A percentile compares a stretch with the other conserved stretches of the same genome.
These are phyloP conservation scores for Brachyrhaphis roseni DNA, from an alignment of 2,797 vertebrate genomes.

Conservation along the genomic window DNA sequence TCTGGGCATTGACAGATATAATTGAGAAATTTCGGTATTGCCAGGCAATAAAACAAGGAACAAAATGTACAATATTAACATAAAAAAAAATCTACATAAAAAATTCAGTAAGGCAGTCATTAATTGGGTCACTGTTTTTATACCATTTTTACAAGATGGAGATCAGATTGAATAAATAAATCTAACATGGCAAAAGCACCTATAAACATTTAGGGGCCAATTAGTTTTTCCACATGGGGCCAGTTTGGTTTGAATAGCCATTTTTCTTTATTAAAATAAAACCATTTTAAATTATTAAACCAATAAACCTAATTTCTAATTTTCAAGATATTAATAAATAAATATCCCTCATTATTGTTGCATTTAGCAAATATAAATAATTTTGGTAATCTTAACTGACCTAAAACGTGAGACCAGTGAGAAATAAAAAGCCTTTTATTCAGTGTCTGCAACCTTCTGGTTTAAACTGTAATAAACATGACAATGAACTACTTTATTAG, in stretches of 20 bases:
- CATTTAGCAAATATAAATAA: neutral
- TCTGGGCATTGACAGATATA: neutral
- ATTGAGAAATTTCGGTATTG: neutral
- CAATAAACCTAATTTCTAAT: no score
- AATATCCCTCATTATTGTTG: neutral
- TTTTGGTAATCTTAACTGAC: neutral
- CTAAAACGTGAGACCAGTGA: neutral
- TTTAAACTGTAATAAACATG: neutral
- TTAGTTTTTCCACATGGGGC: no score
- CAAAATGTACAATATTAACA: neutral
- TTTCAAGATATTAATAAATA: neutral
- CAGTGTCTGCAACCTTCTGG: neutral
- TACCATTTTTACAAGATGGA: neutral
- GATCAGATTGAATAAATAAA: neutral
- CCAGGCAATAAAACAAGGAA: neutral
- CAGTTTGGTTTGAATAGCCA: no score
- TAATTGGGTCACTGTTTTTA: neutral
- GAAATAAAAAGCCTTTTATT: neutral
- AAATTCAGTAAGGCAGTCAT: neutral
- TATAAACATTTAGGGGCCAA: no score
- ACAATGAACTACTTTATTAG: neutral
- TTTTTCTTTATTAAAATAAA: no score
- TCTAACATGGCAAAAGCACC: neutral
- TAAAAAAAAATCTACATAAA: neutral
- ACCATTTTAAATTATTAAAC: no score